Conservation (phyloP, 2,797 vertebrate genomes). For the Parambassis ranga region DNA sequence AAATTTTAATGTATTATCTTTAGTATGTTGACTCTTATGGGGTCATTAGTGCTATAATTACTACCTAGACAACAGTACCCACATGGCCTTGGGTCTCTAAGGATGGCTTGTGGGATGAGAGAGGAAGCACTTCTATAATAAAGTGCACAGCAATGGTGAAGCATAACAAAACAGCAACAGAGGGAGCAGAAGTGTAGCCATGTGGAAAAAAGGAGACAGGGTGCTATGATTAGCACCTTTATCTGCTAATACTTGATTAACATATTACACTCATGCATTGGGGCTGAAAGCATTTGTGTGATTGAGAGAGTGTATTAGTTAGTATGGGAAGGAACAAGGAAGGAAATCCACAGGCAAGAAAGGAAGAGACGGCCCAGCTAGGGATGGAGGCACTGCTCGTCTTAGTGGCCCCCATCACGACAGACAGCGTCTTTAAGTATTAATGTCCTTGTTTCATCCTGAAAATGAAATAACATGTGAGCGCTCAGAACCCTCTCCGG, state of each 20-base stretch:
- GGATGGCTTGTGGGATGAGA: slow-evolving; percentile 2
- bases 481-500: slow-evolving; percentile 67
- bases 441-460: slow-evolving; percentile 74
- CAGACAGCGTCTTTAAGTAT: slow-evolving; percentile 70
- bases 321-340: slow-evolving; percentile 2
- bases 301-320: slow-evolving; percentile 24
- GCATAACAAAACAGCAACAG: slow-evolving; percentile 4
- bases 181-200: neutral
- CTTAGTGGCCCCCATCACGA: slow-evolving; percentile 41
- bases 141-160: slow-evolving; percentile 14
- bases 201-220: neutral
- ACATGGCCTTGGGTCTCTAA: slow-evolving; percentile 20
- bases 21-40: slow-evolving; percentile 75
- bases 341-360: neutral
- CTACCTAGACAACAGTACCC: slow-evolving; percentile 60
- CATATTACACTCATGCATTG: neutral
- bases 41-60: slow-evolving; percentile 79
- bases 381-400: slow-evolving; percentile 26
- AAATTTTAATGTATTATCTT: slow-evolving; percentile 79
- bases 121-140: slow-evolving; percentile 9
- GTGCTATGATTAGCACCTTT: slow-evolving; percentile 33
- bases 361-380: slow-evolving; percentile 8
- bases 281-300: slow-evolving; percentile 11
- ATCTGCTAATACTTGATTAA: slow-evolving; percentile 37
- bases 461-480: slow-evolving; percentile 76